Evolutionary conservation across 1,140 invertebrate species (phyloP).

Genomic region (Mactra quadrangularis): DNA sequence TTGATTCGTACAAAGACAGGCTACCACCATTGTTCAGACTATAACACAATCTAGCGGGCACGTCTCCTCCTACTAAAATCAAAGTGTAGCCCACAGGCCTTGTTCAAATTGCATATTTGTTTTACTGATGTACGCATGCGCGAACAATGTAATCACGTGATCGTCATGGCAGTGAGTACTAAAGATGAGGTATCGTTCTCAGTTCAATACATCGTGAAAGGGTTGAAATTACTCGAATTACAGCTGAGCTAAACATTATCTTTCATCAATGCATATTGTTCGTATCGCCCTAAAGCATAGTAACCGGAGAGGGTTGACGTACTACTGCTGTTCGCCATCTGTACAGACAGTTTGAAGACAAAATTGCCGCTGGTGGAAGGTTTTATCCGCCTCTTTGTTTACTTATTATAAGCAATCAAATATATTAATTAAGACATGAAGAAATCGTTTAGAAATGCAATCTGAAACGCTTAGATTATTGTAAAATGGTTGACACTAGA

Average conservation of each 20-base stretch:
- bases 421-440: conserved; percentile 48
- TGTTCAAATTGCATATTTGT: conserved; percentile 58
- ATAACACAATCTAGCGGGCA: conserved; percentile 24
- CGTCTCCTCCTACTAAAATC: conserved; percentile 22
- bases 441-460: conserved; percentile 49
- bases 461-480: conserved; percentile 35
- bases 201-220: conserved; percentile 13
- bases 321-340: conserved; percentile 48
- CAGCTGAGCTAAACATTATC: conserved; percentile 30
- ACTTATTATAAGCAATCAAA: conserved; percentile 48
- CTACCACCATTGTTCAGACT: conserved; percentile 31
- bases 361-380: conserved; percentile 27
- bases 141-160: conserved; percentile 35
- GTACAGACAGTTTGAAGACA: conserved; percentile 12
- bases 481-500: conserved; percentile 46
- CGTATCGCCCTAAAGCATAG: conserved; percentile 27
- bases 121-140: conserved; percentile 55
- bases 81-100: conserved; percentile 22
- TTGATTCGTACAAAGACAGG: conserved; percentile 49
- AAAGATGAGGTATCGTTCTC: conserved; percentile 30
- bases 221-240: conserved; percentile 47
- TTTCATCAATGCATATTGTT: conserved; percentile 59
- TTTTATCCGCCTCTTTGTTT: conserved; percentile 38
- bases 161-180: neutral
- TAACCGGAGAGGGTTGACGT: conserved; percentile 40